These are phyloP conservation scores for Microctenopoma steveboyesi DNA, from an alignment of 2,797 vertebrate species.

Conservation along the genomic window DNA sequence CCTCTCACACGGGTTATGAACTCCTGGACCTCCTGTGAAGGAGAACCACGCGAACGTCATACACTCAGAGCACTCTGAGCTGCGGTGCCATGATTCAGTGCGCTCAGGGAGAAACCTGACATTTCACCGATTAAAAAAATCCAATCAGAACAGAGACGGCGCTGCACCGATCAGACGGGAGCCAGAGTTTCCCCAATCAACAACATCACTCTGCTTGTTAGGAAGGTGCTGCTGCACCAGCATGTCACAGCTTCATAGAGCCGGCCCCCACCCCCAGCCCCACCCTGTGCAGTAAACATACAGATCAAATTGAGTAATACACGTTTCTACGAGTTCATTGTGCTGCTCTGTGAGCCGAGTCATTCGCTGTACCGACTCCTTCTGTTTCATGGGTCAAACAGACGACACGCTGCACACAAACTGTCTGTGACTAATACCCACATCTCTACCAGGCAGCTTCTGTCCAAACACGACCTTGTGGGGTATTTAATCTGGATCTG, in stretches of 20 bases:
- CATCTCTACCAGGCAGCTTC: too few species aligned
- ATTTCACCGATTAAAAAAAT: neutral
- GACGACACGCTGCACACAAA: neutral
- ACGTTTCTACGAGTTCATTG: conserved; percentile 8
- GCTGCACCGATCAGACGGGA: conserved; percentile 4
- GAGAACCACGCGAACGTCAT: neutral
- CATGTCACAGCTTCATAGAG: too few species aligned
- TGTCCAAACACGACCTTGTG: too few species aligned
- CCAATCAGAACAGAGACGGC: conserved; percentile 15
- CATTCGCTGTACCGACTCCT: neutral
- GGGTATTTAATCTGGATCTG: too few species aligned
- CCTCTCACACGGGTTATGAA: conserved; percentile 92
- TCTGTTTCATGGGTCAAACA: neutral
- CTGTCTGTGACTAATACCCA: too few species aligned
- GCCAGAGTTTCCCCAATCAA: conserved; percentile 19
- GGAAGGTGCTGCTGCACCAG: neutral
- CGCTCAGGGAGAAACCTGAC: neutral
- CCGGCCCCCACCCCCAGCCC: too few species aligned
- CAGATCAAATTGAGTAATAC: neutral
- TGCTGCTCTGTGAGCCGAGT: neutral
- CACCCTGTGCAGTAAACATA: too few species aligned
- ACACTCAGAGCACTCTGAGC: neutral
- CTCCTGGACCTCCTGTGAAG: conserved; percentile 88
- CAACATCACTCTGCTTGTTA: conserved; percentile 9
- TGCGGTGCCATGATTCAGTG: neutral